Percentiles rank a stretch among this genome's conserved stretches.
These are phyloP conservation scores for Laticauda colubrina DNA, from an alignment of 2,113 vertebrate genomes.

Conservation along the genomic window DNA sequence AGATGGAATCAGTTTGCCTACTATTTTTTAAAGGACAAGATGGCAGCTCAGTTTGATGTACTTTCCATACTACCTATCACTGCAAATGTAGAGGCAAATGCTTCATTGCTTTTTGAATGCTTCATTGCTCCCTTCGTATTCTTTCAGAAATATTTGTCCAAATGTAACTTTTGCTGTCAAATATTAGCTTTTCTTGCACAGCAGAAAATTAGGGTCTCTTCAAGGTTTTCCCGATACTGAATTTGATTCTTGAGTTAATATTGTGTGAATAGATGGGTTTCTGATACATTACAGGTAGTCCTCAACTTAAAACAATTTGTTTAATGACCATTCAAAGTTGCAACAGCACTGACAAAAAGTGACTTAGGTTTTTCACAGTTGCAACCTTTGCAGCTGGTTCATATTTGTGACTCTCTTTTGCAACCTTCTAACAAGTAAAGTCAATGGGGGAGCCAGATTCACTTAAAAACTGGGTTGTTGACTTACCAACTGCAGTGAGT, in stretches of 20 bases:
- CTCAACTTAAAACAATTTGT: too few species aligned
- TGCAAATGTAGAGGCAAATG: background rate
- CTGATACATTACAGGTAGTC: background rate
- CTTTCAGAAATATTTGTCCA: background rate
- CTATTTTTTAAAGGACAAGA: background rate
- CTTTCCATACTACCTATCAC: background rate
- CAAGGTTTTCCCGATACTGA: background rate
- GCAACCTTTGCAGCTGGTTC: too few species aligned
- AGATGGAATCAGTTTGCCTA: background rate
- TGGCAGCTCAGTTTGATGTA: background rate
- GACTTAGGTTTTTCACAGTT: too few species aligned
- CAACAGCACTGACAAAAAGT: too few species aligned
- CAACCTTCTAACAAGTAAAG: too few species aligned
- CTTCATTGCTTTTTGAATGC: background rate
- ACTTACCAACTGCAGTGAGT: too few species aligned
- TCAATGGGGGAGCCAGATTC: too few species aligned
- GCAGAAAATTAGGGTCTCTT: background rate
- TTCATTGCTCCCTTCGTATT: background rate
- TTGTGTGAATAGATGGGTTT: background rate
- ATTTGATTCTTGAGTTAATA: background rate
- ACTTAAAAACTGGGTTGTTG: too few species aligned
- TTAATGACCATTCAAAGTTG: too few species aligned
- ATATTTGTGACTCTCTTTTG: too few species aligned
- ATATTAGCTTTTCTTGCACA: background rate
- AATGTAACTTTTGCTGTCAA: background rate